Conservation (phyloP, 1,140 invertebrate species). For the Calycopis cecrops region DNA sequence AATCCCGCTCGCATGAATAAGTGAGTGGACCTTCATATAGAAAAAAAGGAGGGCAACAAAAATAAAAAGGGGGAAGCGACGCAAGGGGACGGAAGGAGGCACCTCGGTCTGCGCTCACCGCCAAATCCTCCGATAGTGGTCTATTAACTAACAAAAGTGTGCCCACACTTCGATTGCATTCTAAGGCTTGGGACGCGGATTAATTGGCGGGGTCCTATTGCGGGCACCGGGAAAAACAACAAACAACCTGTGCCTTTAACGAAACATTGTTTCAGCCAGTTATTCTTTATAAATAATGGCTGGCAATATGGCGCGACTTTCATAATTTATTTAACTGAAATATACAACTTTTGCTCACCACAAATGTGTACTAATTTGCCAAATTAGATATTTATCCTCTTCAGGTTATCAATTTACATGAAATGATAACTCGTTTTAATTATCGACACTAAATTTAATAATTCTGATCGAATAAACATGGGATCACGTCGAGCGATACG, state of each 20-base stretch:
- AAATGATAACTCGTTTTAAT: no score
- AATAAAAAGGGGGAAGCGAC: slow-evolving; percentile 51
- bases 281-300: background rate
- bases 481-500: no score
- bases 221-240: slow-evolving; percentile 2
- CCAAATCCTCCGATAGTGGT: slow-evolving; percentile 31
- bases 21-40: slow-evolving; percentile 71
- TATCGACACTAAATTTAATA: no score
- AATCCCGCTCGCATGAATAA: slow-evolving; percentile 72
- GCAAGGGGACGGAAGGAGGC: slow-evolving; percentile 38
- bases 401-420: no score
- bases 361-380: no score
- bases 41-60: slow-evolving; percentile 64
- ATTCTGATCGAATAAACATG: no score
- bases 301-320: no score
- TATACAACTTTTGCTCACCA: no score
- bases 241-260: background rate
- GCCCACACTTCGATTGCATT: slow-evolving; percentile 25
- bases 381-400: no score
- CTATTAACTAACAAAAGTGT: slow-evolving; percentile 31
- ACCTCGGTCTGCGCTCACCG: slow-evolving; percentile 29
- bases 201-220: slow-evolving; percentile 12
- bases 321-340: no score
- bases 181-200: slow-evolving; percentile 17
- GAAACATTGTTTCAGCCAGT: slow-evolving; percentile 1